These are phyloP conservation scores for Physella acuta DNA, from an alignment of 1,140 invertebrate genomes.

Conservation along the genomic window DNA sequence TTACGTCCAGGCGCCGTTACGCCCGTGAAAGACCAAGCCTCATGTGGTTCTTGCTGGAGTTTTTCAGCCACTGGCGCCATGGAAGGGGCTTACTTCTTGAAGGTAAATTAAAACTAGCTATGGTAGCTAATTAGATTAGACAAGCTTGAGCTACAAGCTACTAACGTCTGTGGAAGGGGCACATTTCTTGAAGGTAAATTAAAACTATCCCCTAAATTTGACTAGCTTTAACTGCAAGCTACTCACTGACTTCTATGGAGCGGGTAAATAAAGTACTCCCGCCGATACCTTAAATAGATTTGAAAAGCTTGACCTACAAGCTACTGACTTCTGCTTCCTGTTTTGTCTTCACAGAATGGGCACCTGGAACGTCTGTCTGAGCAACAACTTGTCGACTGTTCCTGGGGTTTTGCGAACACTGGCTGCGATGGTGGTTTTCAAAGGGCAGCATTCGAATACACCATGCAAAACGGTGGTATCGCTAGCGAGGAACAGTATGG, in stretches of 20 bases:
- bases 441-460: conserved; percentile 87
- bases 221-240: too few species aligned
- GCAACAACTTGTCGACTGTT: conserved; percentile 89
- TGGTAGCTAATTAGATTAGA: too few species aligned
- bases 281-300: too few species aligned
- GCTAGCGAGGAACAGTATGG: conserved; percentile 89
- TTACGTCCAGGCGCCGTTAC: conserved; percentile 76
- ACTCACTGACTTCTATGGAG: too few species aligned
- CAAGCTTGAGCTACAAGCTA: too few species aligned
- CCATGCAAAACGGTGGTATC: conserved; percentile 87
- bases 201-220: too few species aligned
- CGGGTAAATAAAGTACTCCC: too few species aligned
- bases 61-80: conserved; percentile 92
- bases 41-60: conserved; percentile 96
- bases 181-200: too few species aligned
- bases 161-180: too few species aligned
- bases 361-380: conserved; percentile 81
- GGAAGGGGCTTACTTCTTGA: conserved; percentile 84
- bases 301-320: too few species aligned
- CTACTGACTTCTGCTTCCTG: too few species aligned
- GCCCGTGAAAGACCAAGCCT: conserved; percentile 92
- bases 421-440: conserved; percentile 93
- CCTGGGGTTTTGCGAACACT: conserved; percentile 92
- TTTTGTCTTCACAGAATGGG: conserved; percentile 70
- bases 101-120: too few species aligned